Evolutionary conservation across 1,140 invertebrate genomes (phyloP).

Genomic region (Ceratina calcarata): DNA sequence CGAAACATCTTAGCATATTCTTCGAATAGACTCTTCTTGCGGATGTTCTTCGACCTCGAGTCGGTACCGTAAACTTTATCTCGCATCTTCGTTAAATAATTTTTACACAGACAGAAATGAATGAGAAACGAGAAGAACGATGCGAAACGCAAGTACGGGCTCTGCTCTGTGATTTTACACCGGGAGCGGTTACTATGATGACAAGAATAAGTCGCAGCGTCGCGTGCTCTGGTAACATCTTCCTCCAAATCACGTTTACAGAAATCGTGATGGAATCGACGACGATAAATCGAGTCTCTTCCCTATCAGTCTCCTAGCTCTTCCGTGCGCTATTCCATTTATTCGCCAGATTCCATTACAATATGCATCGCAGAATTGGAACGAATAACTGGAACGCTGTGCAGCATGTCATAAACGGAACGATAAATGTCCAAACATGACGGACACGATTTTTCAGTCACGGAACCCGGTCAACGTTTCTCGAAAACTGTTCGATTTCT

Average conservation of each 20-base stretch:
- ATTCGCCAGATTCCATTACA: neutral
- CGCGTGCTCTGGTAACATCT: slow-evolving; percentile 73
- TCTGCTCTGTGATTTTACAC: neutral
- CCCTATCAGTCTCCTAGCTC: neutral
- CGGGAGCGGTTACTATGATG: slow-evolving; percentile 31
- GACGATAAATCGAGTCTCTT: slow-evolving; percentile 1
- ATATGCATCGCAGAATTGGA: neutral
- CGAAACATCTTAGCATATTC: slow-evolving; percentile 73
- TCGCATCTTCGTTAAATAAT: too few species aligned
- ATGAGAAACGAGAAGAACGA: too few species aligned
- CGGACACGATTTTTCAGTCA: neutral
- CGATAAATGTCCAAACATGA: slow-evolving; percentile 1
- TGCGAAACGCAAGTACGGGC: too few species aligned
- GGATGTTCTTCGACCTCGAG: neutral
- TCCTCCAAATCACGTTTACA: slow-evolving; percentile 52
- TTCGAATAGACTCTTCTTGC: slow-evolving; percentile 63
- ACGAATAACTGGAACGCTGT: neutral
- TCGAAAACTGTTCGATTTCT: neutral
- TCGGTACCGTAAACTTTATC: too few species aligned
- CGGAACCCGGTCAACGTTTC: neutral
- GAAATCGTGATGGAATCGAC: neutral
- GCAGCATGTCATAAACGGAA: neutral
- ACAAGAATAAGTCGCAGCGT: slow-evolving; percentile 64
- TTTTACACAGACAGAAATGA: too few species aligned
- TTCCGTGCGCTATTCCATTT: slow-evolving; percentile 31